phyloP scores from a whole-genome alignment of 2,888 invertebrate species.

The Drosophila peninsularis region DNA sequence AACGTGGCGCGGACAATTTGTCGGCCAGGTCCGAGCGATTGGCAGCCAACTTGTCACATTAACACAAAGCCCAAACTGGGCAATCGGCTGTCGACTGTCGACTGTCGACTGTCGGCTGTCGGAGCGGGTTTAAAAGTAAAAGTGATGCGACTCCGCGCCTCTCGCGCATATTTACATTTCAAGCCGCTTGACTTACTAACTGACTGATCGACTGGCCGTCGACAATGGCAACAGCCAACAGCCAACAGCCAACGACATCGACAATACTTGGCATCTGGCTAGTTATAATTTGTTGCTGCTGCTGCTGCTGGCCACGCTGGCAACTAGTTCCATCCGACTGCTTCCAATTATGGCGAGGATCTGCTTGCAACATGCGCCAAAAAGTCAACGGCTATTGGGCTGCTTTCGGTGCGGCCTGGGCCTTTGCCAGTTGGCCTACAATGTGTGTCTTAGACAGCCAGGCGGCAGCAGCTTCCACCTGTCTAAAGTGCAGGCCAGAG shows the following conservation, averaged over 20 bases:
- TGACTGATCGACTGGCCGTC: slow-evolving; percentile 72
- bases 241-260: slow-evolving; percentile 20
- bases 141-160: slow-evolving; percentile 56
- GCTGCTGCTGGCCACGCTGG: slow-evolving; percentile 4
- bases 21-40: slow-evolving; percentile 45
- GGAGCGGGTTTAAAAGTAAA: slow-evolving; percentile 67
- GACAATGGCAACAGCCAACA: slow-evolving; percentile 23
- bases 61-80: slow-evolving; percentile 70
- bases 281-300: slow-evolving; percentile 68
- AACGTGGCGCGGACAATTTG: slow-evolving; percentile 48
- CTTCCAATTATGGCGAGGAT: slow-evolving; percentile 82
- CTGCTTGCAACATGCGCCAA: slow-evolving; percentile 75
- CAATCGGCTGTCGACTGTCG: slow-evolving; percentile 34
- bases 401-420: slow-evolving; percentile 17
- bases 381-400: slow-evolving; percentile 65
- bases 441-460: slow-evolving; percentile 58
- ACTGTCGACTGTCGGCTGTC: too few species aligned
- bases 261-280: slow-evolving; percentile 33
- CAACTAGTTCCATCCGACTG: slow-evolving; percentile 81
- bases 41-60: slow-evolving; percentile 75
- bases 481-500: not conserved
- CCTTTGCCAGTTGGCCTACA: slow-evolving; percentile 46
- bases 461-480: slow-evolving; percentile 53
- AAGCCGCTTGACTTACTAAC: slow-evolving; percentile 73
- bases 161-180: slow-evolving; percentile 72